A percentile compares a stretch with the other conserved stretches of the same genome.
Conservation (phyloP, 2,888 invertebrate species). For the Eupithecia tripunctaria region DNA sequence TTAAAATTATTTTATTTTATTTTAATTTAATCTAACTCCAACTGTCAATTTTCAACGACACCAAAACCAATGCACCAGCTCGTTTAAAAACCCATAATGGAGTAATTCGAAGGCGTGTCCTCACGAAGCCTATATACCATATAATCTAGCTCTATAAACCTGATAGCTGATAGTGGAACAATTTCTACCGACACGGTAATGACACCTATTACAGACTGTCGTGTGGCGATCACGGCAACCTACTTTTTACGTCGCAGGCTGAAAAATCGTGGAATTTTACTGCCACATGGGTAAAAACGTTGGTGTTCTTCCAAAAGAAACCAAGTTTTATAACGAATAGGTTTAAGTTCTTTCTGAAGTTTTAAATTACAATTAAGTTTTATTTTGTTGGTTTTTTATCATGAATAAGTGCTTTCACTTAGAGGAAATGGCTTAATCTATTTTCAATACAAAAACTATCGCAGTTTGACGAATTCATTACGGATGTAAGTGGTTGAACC, state of each 20-base stretch:
- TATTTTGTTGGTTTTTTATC: not conserved
- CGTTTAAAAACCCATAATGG: slow-evolving; percentile 60
- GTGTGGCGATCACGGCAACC: slow-evolving; percentile 68
- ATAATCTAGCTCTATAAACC: slow-evolving; percentile 82
- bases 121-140: slow-evolving; percentile 64
- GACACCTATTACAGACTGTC: slow-evolving; percentile 83
- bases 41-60: not conserved
- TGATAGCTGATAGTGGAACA: slow-evolving; percentile 83
- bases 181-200: slow-evolving; percentile 83
- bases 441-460: too few species aligned
- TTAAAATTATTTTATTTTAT: too few species aligned
- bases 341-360: not conserved
- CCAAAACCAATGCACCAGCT: slow-evolving; percentile 32
- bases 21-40: not conserved
- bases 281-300: slow-evolving; percentile 1
- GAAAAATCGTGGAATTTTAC: slow-evolving; percentile 31
- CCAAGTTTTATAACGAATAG: not conserved
- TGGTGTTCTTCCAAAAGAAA: not conserved
- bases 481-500: too few species aligned
- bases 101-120: slow-evolving; percentile 55
- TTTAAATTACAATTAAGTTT: not conserved
- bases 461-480: too few species aligned
- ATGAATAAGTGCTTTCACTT: too few species aligned
- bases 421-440: too few species aligned
- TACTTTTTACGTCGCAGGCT: slow-evolving; percentile 59